Conservation (phyloP, 2,797 vertebrate genomes). For the Presbytis comata region DNA sequence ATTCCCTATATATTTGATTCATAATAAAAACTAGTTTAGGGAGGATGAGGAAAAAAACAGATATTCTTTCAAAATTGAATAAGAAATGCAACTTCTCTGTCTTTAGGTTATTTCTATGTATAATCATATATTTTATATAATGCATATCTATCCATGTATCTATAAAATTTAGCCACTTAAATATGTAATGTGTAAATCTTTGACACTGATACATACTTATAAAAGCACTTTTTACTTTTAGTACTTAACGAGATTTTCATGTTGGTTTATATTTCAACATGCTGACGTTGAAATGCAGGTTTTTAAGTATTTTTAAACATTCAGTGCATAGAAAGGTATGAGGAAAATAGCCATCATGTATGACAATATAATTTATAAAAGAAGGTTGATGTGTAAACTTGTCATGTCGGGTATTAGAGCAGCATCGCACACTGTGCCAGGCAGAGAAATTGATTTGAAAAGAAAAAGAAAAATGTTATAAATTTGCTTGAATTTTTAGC, state of each 20-base stretch:
- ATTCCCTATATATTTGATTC: background rate
- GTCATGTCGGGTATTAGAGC: background rate
- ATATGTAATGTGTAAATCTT: background rate
- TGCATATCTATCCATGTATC: background rate
- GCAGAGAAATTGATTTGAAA: slow-evolving; percentile 39
- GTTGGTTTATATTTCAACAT: background rate
- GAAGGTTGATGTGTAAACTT: background rate
- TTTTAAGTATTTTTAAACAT: background rate
- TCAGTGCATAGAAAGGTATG: background rate
- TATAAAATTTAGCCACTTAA: background rate
- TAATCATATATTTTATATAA: background rate
- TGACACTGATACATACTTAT: background rate
- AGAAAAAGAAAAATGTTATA: slow-evolving; percentile 13
- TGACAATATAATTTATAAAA: background rate
- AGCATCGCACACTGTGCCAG: background rate
- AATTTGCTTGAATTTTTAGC: slow-evolving; percentile 62
- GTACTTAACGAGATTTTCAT: background rate
- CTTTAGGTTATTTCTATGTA: background rate
- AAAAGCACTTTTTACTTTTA: background rate
- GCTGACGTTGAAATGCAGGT: background rate
- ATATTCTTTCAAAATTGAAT: background rate
- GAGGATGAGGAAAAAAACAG: background rate
- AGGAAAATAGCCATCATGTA: background rate
- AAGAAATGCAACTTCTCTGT: background rate
- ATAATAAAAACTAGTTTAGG: background rate